A percentile compares a stretch with the other conserved stretches of the same genome.
These are phyloP conservation scores for Cactoblastis cactorum DNA, from an alignment of 2,888 invertebrate genomes.

Conservation along the genomic window DNA sequence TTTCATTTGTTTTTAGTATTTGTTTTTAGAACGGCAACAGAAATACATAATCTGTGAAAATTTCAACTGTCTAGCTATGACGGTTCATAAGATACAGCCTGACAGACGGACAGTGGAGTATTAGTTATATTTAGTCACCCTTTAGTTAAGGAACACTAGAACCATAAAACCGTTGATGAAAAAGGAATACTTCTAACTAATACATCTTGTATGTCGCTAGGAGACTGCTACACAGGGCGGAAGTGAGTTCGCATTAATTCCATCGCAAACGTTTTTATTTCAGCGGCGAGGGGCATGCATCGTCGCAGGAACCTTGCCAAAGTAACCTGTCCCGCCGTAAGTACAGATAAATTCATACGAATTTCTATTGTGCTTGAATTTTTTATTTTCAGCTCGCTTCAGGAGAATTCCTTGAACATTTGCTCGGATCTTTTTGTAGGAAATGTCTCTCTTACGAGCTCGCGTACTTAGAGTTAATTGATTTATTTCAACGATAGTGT, in stretches of 20 bases:
- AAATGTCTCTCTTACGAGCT: neutral
- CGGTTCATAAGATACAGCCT: no score
- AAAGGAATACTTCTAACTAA: neutral
- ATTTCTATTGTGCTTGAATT: slow-evolving; percentile 10
- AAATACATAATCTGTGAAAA: no score
- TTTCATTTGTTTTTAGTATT: no score
- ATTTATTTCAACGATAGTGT: neutral
- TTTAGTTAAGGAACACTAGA: neutral
- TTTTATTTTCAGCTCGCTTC: slow-evolving; percentile 16
- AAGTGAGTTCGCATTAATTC: slow-evolving; percentile 13
- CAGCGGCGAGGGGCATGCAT: neutral
- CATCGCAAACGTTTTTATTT: slow-evolving; percentile 12
- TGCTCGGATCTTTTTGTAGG: neutral
- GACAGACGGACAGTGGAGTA: no score
- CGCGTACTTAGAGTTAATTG: neutral
- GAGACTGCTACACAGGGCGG: slow-evolving; percentile 4
- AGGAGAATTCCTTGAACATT: slow-evolving; percentile 7
- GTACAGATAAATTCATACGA: slow-evolving; percentile 12
- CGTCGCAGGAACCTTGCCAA: slow-evolving; percentile 49
- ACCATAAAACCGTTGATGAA: neutral
- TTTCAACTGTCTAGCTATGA: no score
- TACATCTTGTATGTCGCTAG: neutral
- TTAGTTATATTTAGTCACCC: no score
- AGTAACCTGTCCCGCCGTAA: slow-evolving; percentile 47
- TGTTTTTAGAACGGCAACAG: no score